Base-by-base conservation (phyloP, 53 echinoderm and acorn worm genomes). In the Pentamera pediparva region DNA sequence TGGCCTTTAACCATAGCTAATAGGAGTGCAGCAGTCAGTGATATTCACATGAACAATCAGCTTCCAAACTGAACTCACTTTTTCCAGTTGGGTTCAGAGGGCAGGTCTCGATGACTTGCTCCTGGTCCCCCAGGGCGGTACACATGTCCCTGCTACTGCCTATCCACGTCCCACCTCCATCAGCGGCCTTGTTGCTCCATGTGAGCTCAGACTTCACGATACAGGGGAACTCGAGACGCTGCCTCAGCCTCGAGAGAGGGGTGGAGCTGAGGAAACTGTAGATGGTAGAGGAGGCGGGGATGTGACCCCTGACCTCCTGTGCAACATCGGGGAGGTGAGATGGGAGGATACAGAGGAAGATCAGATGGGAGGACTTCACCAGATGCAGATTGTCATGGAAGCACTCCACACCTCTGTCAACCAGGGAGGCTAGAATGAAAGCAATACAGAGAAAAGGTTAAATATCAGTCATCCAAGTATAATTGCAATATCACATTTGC, bases 301-400 rank as follows among this genome's bases (percentile, higher is more conserved):
- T 76, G 21, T 32, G 9, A 18, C 83, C 87, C 17, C 79, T 50
- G 74, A 94, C 76, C 35, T 94, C 95, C 18, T 90, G 78, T 1
- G 85, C 85, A 5, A 94, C 90, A 18, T 78, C 78, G 24, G 82
- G 85, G 19, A 94, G 79, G 65, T 94, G 95, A 27, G 95, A 94
- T 10, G 95, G 95, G 13, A 94, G 85, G 22, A 94, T 81, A 58
- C 95, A 94, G 24, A 94, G 79, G 76, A 87, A 94, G 28, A 94
- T 59, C 0, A 94, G 57, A 50, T 94, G 79, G 38, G 84, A 84
- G 0, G 87, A 85, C 18, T 76, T 74, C 18, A 87, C 85, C 17
- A 94, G 75, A 38, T 81, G 27, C 17, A 50, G 69, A 38, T 90
- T 94, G 80, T 94, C 75, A 61, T 94, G 82, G 65, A 65, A 62